Percentiles rank a stretch among this genome's conserved stretches.
These are phyloP conservation scores for Pogonognathellus flavescens DNA, from an alignment of 1,140 invertebrate species.

Conservation along the genomic window DNA sequence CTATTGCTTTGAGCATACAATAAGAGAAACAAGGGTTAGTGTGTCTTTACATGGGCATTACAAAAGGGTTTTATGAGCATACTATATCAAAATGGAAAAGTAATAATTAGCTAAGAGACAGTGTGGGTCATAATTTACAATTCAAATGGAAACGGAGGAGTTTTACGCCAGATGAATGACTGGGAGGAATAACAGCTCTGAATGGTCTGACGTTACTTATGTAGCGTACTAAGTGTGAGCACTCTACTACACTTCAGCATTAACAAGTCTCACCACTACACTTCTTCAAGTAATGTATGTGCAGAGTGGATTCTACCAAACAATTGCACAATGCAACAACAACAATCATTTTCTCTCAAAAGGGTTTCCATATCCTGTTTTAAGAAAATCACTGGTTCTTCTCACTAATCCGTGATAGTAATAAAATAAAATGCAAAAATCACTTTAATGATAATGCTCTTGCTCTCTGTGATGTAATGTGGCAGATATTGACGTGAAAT, in stretches of 20 bases:
- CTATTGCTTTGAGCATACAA: neutral
- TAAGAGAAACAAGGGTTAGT: constrained; percentile 28
- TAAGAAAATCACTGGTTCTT: constrained; percentile 6
- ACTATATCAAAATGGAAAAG: constrained; percentile 64
- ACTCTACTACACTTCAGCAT: neutral
- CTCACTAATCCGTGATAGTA: neutral
- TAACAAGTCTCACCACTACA: no score
- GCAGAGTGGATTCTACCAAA: no score
- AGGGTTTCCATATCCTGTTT: neutral
- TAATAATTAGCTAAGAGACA: constrained; percentile 65
- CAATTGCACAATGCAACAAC: neutral
- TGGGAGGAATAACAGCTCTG: constrained; percentile 35
- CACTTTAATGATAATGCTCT: neutral
- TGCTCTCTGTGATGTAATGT: no score
- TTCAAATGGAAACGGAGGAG: constrained; percentile 61
- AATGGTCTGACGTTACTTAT: constrained; percentile 3
- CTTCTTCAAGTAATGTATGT: no score
- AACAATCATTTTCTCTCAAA: neutral
- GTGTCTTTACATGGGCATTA: constrained; percentile 52
- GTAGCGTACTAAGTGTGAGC: neutral
- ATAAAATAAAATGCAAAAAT: neutral
- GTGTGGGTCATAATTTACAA: constrained; percentile 64
- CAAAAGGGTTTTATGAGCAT: constrained; percentile 59
- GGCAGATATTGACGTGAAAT: constrained; percentile 5
- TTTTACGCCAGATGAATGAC: constrained; percentile 38